These are phyloP conservation scores for Aythya baeri DNA, from an alignment of 2,113 vertebrate species.

Conservation along the genomic window DNA sequence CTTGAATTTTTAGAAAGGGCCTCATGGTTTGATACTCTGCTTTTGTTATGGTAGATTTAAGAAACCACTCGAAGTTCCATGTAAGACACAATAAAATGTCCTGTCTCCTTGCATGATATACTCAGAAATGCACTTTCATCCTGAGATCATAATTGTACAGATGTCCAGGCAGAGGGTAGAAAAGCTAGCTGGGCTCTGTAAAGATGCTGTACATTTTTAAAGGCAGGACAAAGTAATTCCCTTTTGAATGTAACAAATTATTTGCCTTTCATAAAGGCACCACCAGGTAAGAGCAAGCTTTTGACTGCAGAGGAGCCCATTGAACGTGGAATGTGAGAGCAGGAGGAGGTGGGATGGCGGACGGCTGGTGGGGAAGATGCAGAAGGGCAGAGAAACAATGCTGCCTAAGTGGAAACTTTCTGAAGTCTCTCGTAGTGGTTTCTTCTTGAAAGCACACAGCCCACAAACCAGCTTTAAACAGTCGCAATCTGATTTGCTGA, in stretches of 20 bases:
- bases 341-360: background rate
- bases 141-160: background rate
- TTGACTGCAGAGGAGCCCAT: background rate
- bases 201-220: background rate
- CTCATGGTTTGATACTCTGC: background rate
- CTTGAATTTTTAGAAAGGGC: background rate
- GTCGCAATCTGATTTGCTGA: background rate
- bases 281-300: background rate
- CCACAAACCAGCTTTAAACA: slow-evolving; percentile 11
- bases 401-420: background rate
- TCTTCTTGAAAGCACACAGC: slow-evolving; percentile 4
- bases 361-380: background rate
- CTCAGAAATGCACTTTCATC: background rate
- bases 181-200: background rate
- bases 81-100: background rate
- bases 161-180: background rate
- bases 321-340: slow-evolving; percentile 9
- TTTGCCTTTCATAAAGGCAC: slow-evolving; percentile 4
- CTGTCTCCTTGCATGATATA: background rate
- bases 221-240: background rate
- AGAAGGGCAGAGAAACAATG: background rate
- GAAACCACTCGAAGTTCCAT: background rate
- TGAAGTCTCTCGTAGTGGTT: background rate
- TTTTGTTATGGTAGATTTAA: background rate
- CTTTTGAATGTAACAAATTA: background rate